Base-by-base conservation (phyloP, 2,113 vertebrate genomes). In the Polyodon spathula region DNA sequence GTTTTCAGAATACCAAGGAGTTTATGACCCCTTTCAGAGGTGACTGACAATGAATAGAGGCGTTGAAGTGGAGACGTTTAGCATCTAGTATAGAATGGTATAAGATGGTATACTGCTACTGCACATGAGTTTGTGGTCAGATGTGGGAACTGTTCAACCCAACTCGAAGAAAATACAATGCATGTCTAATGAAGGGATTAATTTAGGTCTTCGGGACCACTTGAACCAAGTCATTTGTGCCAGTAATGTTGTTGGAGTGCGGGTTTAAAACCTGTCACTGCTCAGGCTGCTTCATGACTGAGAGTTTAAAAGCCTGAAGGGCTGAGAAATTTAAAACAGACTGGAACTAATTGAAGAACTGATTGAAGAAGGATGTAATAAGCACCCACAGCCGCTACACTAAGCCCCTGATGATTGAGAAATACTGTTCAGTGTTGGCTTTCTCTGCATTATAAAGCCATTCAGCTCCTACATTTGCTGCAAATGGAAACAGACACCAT, bases 311-410 rank as follows among this genome's bases (percentile, higher is more conserved):
- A 43, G 17, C 15, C 16, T 37, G 43, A 40, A 39, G 37, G 41
- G 53, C 43, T 54, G 16, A 59, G 54, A 46, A 44, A 59, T 54
- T 48, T 46, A 43, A 61, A 50, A 56, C 50, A 55, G 38, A 42
- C 56, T 57, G 51, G 54, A 65, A 62, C 63, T 62, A 81, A 80
- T 76, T 77, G 68, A 69, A 66, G 63, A 74, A 70, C 73, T 81
- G 77, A 84, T 79, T 80, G 83, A 84, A 83, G 79, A 76, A 75
- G 76, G 66, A 74, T 80, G 78, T 82, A 81, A 79, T 81, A 77
- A 76, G 74, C 16, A 54, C 9, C 4, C 43, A 44, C 37, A 50
- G 70, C 70, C 71, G 68, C 72, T 65, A 72, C 71, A 78, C 61
- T 79, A 78, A 81, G 74, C 73, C 73, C 56, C 64, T 72, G 78